phyloP scores from a whole-genome alignment of 2,113 vertebrate species.

The Lucifuga dentata region DNA sequence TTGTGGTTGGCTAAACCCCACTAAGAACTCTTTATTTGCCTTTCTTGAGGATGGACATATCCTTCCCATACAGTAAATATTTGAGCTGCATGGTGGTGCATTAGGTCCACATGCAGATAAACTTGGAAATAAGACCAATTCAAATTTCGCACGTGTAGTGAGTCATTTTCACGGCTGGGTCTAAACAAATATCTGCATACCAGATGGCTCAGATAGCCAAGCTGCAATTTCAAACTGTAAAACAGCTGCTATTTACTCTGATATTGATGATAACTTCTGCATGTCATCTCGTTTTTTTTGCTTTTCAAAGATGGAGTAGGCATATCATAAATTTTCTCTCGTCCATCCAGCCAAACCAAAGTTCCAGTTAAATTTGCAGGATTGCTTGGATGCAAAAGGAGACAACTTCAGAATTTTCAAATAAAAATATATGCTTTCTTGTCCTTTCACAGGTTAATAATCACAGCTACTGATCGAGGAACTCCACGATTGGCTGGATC shows the following conservation, averaged over 20 bases:
- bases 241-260: constrained; percentile 4
- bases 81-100: background rate
- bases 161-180: no score
- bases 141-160: no score
- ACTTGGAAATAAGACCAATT: constrained; percentile 1
- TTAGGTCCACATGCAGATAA: background rate
- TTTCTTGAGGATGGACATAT: background rate
- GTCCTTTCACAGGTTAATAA: constrained; percentile 85
- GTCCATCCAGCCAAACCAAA: no score
- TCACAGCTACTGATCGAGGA: constrained; percentile 94
- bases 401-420: no score
- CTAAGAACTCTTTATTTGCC: background rate
- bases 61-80: constrained; percentile 7
- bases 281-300: no score
- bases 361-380: no score
- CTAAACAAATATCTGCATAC: constrained; percentile 3
- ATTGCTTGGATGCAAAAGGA: background rate
- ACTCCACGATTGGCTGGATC: constrained; percentile 90
- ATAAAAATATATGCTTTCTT: no score
- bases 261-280: constrained; percentile 9
- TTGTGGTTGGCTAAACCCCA: constrained; percentile 3
- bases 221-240: constrained; percentile 21
- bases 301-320: no score
- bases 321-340: no score
- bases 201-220: constrained; percentile 46